Evolutionary conservation across 2,797 vertebrate species (phyloP), one percentile per base, ranked within the genome.

Genomic region (Otolemur crassicaudatus): DNA sequence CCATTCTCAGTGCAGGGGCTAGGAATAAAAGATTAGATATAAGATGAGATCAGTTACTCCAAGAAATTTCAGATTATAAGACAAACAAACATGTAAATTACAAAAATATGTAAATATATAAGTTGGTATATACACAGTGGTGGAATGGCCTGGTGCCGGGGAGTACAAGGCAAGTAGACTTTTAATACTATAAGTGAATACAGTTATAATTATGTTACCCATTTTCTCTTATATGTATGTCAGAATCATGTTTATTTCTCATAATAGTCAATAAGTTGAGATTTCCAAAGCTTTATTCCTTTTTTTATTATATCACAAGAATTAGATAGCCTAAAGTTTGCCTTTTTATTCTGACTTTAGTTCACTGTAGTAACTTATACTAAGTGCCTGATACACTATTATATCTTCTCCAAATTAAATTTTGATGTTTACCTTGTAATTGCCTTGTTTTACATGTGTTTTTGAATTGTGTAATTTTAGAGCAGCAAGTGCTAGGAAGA

Each of bases 321-420:
- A 92, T n/a, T 46, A 80, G 40, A 76, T 82, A 88, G 77, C 22
- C 73, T 90, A 85, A 92, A 90, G 61, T 70, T 94, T 97, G 27
- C 56, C 88, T 96, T 87, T 97, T 69, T 70, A 87, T 96, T 95
- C 86, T 95, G 23, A 84, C 40, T 92, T 94, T 61, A 89, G 79
- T 84, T 95, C 88, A 89, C 81, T 75, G 46, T 25, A 69, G n/a
- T 95, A 95, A 94, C 31, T 89, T 81, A 91, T 56, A 87, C 29
- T 83, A 90, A 85, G 19, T 58, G 13, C 16, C 49, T 85, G 46
- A 56, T 69, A 61, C 23, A 84, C 40, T 94, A 94, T 91, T 43
- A 65, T 92, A 77, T 90, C 37, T 83, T 79, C 31, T 87, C 61
- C 70, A 96, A 95, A 95, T 97, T 90, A 82, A 11, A 6, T 19